Conservation (phyloP, 2,888 invertebrate genomes). For the Craniophora ligustri region DNA sequence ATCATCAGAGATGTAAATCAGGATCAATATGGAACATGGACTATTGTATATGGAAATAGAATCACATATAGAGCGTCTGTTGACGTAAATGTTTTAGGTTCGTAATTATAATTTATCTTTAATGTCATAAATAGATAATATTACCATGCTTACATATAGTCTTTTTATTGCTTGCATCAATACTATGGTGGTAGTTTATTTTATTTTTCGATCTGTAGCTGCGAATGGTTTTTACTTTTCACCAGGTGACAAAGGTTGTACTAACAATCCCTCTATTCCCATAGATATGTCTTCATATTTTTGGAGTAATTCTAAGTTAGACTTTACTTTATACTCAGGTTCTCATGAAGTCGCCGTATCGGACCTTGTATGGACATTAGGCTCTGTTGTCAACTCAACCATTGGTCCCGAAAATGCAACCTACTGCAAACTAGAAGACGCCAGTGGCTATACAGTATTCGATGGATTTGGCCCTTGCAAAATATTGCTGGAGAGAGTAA, state of each 20-base stretch:
- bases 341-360: conserved; percentile 7
- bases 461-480: conserved; percentile 75
- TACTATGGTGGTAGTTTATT: background rate
- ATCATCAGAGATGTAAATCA: conserved; percentile 58
- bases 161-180: background rate
- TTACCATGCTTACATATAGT: background rate
- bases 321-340: conserved; percentile 12
- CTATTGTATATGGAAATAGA: conserved; percentile 68
- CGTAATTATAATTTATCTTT: conserved; percentile 38
- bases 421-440: conserved; percentile 71
- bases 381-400: conserved; percentile 56
- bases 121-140: no score
- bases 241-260: background rate
- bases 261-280: background rate
- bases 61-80: conserved; percentile 66
- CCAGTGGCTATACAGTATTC: conserved; percentile 56
- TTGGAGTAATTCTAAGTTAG: background rate
- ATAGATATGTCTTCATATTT: background rate
- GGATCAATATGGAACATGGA: conserved; percentile 68
- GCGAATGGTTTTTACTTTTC: no score
- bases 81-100: conserved; percentile 67
- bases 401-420: conserved; percentile 72
- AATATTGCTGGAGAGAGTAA: conserved; percentile 65
- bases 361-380: conserved; percentile 42
- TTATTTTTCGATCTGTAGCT: background rate